Base-by-base conservation (phyloP, 1,140 invertebrate species). In the Pararge aegeria region DNA sequence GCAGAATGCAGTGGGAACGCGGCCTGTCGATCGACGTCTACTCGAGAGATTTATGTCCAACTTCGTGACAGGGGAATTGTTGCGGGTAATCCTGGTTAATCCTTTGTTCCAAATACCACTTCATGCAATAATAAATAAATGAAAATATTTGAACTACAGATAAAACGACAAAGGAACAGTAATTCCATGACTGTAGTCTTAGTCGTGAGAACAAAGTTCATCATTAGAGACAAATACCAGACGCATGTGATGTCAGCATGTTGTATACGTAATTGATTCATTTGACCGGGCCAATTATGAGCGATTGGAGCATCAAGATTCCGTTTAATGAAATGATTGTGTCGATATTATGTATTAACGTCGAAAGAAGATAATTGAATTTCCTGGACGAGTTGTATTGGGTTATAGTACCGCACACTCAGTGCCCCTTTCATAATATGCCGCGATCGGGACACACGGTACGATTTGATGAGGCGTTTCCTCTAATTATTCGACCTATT, bases 341-440 rank as follows among this genome's bases (percentile, higher is more conserved):
- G 77, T 82, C 74, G 78, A 82, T 80, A 84, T 86, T 81, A 78
- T 79, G 73, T 66, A 78, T 82, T 83, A 83, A 77, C 78, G 82
- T 78, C 78, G 80, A 83, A 89, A 79, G 83, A 77, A 86, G 80
- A 80, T 87, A 87, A 89, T 89, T 89, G 86, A 86, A 89, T 83
- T 80, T 89, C 86, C 86, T 89, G 86, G 73, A 70, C 67, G 77
- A 68, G 70, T 64, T 57, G 61, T 55, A 60, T 56, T 56, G 61
- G 65, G 2, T 37, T 55, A 54, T 50, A 24, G 64, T 57, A 66
- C 69, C 77, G 72, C 60, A 68, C 73, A 58, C 68, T 66, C 66
- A 76, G 73, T 73, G 78, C 80, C 80, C 81, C 82, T 86, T 81
- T 80, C 74, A 83, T 82, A 73, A n/a, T 12, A 34, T 49, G 50